Conservation (phyloP, 1,140 invertebrate genomes). For the Piezodorus guildinii region DNA sequence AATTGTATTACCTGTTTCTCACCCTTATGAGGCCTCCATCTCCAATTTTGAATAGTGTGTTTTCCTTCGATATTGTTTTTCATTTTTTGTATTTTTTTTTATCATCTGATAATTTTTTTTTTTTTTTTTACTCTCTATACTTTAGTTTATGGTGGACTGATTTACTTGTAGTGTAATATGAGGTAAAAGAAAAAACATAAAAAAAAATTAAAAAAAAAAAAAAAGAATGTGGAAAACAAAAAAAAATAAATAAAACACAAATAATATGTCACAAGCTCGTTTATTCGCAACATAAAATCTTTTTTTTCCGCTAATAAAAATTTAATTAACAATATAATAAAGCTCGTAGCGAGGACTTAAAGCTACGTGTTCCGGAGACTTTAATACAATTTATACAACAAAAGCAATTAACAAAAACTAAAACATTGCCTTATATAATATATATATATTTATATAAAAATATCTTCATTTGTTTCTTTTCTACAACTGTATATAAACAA, state of each 20-base stretch:
- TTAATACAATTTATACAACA: conserved; percentile 17
- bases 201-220: neutral
- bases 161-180: too few species aligned
- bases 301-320: conserved; percentile 11
- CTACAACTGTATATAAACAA: conserved; percentile 8
- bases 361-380: conserved; percentile 6
- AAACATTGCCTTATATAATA: conserved; percentile 1
- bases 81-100: neutral
- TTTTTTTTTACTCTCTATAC: neutral
- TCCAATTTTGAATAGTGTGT: neutral
- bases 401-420: conserved; percentile 15
- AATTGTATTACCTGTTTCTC: neutral
- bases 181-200: too few species aligned
- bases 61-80: neutral
- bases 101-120: neutral
- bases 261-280: conserved; percentile 11
- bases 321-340: conserved; percentile 17
- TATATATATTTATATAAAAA: conserved; percentile 16
- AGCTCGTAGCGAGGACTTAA: conserved; percentile 9
- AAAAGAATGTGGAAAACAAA: neutral
- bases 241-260: conserved; percentile 1
- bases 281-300: conserved; percentile 10
- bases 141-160: neutral
- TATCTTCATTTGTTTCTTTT: conserved; percentile 6
- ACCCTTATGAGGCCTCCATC: neutral